Conservation (phyloP, 2,888 invertebrate species). For the Torymus tubicola region DNA sequence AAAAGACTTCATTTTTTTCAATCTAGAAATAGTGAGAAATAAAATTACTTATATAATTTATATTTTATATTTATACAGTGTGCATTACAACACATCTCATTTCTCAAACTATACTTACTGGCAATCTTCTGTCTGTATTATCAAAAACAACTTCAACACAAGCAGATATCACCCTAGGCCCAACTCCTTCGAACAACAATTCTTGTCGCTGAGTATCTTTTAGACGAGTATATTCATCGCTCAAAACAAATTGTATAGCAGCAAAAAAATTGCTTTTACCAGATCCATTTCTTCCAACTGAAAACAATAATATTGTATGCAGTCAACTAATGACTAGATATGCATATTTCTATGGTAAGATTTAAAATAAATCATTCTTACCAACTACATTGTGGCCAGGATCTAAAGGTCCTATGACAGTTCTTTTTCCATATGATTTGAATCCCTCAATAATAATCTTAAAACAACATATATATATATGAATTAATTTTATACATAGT, state of each 20-base stretch:
- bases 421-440: conserved; percentile 98
- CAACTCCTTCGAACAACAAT: conserved; percentile 98
- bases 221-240: conserved; percentile 98
- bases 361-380: conserved; percentile 69
- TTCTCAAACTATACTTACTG: conserved; percentile 81
- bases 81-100: no score
- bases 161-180: conserved; percentile 95
- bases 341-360: conserved; percentile 25
- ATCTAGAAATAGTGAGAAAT: conserved; percentile 81
- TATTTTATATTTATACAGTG: no score
- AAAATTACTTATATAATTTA: conserved; percentile 28
- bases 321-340: conserved; percentile 14
- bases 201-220: conserved; percentile 96
- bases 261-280: conserved; percentile 99
- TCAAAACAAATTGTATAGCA: conserved; percentile 99
- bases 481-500: background rate
- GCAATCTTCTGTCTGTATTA: conserved; percentile 96
- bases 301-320: conserved; percentile 62
- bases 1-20: conserved; percentile 96
- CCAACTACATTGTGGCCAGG: conserved; percentile 97
- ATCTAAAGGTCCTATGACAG: conserved; percentile 98
- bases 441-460: conserved; percentile 99
- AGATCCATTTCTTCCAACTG: conserved; percentile 99
- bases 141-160: conserved; percentile 99
- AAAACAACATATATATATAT: conserved; percentile 66